These are phyloP conservation scores for Mus musculus DNA, from an alignment of 2,113 vertebrate genomes.

Conservation along the genomic window GRCm39 chr2:116496001-116496500, in stretches of 20 bases:
- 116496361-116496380: not conserved
- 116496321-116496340: not conserved
- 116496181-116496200: slow-evolving; percentile 20
- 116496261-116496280: not conserved
- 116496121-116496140: too few species aligned
- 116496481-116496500: not conserved
- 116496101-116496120: too few species aligned
- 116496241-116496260: not conserved
- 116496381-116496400: not conserved
- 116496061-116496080: too few species aligned
- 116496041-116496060: too few species aligned
- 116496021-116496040: too few species aligned
- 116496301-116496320: not conserved
- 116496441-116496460: not conserved
- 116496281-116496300: not conserved
- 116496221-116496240: not conserved
- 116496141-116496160: not conserved
- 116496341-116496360: not conserved
- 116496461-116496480: not conserved
- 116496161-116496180: not conserved
- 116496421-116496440: not conserved
- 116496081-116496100: too few species aligned
- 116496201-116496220: slow-evolving; percentile 2
- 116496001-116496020: too few species aligned
- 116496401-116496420: slow-evolving; percentile 21